Conservation (phyloP, 2,797 vertebrate species). For the Arctocebus calabarensis region DNA sequence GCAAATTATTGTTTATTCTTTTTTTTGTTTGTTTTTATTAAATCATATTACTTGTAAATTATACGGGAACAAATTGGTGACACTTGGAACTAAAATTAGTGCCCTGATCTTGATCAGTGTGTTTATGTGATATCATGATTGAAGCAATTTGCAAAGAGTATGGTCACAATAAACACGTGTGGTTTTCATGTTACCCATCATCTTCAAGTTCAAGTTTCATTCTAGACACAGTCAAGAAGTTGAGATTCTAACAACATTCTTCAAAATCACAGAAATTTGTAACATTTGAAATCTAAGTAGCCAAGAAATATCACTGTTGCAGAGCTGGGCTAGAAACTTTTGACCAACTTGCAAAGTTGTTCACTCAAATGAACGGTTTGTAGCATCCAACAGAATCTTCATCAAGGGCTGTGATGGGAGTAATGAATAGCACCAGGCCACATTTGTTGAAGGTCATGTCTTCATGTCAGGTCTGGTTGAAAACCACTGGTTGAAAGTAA, state of each 20-base stretch:
- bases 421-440: neutral
- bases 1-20: too few relatives aligned
- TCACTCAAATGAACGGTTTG: neutral
- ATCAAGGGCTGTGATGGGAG: neutral
- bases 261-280: constrained; percentile 8
- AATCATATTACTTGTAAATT: neutral
- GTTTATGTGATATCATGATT: neutral
- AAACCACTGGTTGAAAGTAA: neutral
- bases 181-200: neutral
- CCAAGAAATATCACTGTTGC: neutral
- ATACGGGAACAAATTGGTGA: neutral
- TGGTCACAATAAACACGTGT: neutral
- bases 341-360: neutral
- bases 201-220: constrained; percentile 23
- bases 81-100: neutral
- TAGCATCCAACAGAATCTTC: neutral
- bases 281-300: neutral
- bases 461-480: neutral
- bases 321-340: neutral
- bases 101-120: neutral
- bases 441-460: neutral
- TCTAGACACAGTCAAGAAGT: neutral
- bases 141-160: neutral
- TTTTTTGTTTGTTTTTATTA: too few relatives aligned
- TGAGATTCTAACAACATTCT: neutral